phyloP scores from a whole-genome alignment of 2,113 vertebrate species.

The Hucho hucho region DNA sequence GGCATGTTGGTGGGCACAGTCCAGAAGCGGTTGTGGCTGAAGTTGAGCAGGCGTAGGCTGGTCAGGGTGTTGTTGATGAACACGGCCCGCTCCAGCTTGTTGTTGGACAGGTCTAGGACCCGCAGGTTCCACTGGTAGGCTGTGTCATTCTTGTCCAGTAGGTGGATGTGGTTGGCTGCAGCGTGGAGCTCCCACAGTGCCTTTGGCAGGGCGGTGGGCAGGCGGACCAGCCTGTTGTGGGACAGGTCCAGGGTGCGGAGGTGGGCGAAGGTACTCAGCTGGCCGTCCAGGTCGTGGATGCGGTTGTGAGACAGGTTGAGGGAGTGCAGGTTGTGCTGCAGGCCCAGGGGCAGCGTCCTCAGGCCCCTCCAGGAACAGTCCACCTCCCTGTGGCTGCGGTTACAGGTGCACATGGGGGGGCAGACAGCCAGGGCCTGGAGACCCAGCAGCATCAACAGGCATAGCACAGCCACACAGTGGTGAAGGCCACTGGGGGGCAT shows the following conservation, averaged over 20 bases:
- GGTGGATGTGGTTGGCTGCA: slow-evolving; percentile 82
- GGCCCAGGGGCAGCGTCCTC: slow-evolving; percentile 80
- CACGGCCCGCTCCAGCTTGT: slow-evolving; percentile 88
- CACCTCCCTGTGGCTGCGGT: slow-evolving; percentile 83
- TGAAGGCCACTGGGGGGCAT: slow-evolving; percentile 60
- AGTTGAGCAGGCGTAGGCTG: slow-evolving; percentile 83
- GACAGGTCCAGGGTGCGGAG: slow-evolving; percentile 90
- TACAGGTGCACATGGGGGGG: slow-evolving; percentile 85
- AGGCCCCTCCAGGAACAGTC: slow-evolving; percentile 91
- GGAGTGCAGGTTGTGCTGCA: slow-evolving; percentile 87
- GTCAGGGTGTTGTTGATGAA: slow-evolving; percentile 94
- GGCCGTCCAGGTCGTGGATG: slow-evolving; percentile 81
- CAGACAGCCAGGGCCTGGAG: slow-evolving; percentile 75
- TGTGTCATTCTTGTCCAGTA: slow-evolving; percentile 92
- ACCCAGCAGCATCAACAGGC: slow-evolving; percentile 74
- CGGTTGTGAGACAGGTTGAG: slow-evolving; percentile 92
- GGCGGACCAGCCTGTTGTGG: slow-evolving; percentile 81
- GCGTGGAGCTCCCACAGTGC: slow-evolving; percentile 91
- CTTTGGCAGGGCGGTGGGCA: slow-evolving; percentile 85
- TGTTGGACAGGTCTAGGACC: slow-evolving; percentile 85
- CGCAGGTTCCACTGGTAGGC: slow-evolving; percentile 94
- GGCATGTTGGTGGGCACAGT: slow-evolving; percentile 96
- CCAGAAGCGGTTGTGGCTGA: slow-evolving; percentile 93
- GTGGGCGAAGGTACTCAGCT: slow-evolving; percentile 83
- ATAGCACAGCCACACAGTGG: slow-evolving; percentile 67